Evolutionary conservation across 2,113 vertebrate species (phyloP).

Genomic region (Hemiprocne comata): DNA sequence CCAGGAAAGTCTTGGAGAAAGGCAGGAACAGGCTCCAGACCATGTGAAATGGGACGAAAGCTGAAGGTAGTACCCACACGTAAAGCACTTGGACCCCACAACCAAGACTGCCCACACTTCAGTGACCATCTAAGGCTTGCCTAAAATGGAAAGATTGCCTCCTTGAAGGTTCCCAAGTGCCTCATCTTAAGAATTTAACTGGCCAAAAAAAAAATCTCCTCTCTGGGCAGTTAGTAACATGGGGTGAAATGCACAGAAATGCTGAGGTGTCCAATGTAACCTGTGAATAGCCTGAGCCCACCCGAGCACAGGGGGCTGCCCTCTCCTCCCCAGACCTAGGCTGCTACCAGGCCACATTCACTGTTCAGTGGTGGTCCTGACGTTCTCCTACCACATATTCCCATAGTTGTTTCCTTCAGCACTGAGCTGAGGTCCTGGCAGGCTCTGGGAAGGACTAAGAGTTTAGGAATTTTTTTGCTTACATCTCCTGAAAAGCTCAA

Average conservation of each 20-base stretch:
- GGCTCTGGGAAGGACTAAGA: neutral
- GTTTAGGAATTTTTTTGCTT: neutral
- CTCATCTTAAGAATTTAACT: neutral
- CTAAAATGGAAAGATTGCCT: neutral
- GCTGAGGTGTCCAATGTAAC: neutral
- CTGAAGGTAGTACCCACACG: neutral
- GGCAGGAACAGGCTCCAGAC: neutral
- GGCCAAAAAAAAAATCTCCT: neutral
- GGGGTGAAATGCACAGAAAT: accelerated
- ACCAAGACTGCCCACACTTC: neutral
- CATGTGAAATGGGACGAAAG: accelerated
- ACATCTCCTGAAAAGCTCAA: neutral
- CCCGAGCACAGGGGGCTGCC: neutral
- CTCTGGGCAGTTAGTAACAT: neutral
- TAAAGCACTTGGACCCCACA: neutral
- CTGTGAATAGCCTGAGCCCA: neutral
- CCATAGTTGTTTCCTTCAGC: neutral
- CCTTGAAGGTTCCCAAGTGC: neutral
- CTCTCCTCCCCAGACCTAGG: neutral
- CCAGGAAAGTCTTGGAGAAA: neutral
- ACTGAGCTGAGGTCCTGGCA: neutral
- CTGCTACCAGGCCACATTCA: neutral
- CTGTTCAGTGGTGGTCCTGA: neutral
- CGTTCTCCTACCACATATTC: accelerated
- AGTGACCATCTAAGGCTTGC: neutral